Evolutionary conservation across 2,113 vertebrate genomes (phyloP).

Genomic region (Spheniscus mendiculus): DNA sequence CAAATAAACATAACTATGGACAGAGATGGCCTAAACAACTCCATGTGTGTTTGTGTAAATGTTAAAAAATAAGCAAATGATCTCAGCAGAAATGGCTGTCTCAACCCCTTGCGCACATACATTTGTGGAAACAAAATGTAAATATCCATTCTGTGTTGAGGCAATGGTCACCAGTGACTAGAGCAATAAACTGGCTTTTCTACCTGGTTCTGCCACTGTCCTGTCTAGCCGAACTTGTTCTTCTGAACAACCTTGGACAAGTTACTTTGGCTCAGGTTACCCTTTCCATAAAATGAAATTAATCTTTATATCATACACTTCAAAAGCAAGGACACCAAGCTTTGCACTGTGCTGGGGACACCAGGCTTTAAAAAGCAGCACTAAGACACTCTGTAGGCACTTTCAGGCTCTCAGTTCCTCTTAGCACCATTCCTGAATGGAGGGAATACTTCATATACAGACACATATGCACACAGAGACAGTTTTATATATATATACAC

Average conservation of each 20-base stretch:
- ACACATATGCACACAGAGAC: neutral
- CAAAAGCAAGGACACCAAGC: conserved; percentile 7
- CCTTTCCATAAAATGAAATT: conserved; percentile 32
- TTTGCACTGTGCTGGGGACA: neutral
- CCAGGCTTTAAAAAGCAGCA: neutral
- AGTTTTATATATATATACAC: neutral
- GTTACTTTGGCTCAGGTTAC: neutral
- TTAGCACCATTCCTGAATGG: neutral
- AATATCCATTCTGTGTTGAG: neutral
- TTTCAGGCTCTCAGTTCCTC: neutral
- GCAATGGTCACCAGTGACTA: neutral
- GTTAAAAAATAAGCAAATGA: neutral
- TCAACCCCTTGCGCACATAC: neutral
- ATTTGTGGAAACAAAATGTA: neutral
- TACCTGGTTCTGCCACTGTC: neutral
- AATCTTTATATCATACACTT: conserved; percentile 25
- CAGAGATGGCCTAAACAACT: neutral
- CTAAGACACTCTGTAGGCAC: neutral
- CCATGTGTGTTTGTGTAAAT: neutral
- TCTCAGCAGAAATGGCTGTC: neutral
- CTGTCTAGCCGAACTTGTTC: neutral
- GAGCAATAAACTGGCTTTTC: neutral
- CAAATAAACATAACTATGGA: neutral
- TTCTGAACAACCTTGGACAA: neutral
- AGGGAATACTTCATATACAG: neutral